These are phyloP conservation scores for Catocala nupta DNA, from an alignment of 2,888 invertebrate genomes.

Conservation along the genomic window DNA sequence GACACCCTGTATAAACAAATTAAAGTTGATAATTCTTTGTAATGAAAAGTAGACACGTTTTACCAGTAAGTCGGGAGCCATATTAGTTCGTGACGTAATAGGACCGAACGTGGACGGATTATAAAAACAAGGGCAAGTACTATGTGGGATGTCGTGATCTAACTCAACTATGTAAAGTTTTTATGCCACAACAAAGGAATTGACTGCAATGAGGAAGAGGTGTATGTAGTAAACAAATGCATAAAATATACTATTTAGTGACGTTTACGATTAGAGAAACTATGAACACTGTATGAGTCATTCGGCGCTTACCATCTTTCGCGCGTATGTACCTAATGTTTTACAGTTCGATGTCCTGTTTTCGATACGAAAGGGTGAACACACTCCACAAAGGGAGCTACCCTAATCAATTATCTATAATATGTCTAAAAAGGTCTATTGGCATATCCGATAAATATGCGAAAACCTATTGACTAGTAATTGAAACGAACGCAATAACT, in stretches of 20 bases:
- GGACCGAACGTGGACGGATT: slow-evolving; percentile 16
- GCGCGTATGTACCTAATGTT: too few relatives aligned
- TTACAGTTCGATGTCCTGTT: too few relatives aligned
- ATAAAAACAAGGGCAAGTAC: slow-evolving; percentile 23
- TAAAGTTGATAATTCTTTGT: slow-evolving; percentile 11
- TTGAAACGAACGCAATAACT: not conserved
- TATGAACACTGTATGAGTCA: not conserved
- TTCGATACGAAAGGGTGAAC: too few relatives aligned
- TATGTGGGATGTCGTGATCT: slow-evolving; percentile 1
- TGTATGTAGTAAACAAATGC: not conserved
- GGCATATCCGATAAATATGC: too few relatives aligned
- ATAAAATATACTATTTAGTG: slow-evolving; percentile 5
- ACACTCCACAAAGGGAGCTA: too few relatives aligned
- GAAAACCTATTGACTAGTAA: too few relatives aligned
- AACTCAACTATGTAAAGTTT: not conserved
- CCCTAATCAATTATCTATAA: too few relatives aligned
- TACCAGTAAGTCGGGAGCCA: slow-evolving; percentile 31
- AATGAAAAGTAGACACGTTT: slow-evolving; percentile 23
- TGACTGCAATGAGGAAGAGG: not conserved
- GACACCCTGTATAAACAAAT: not conserved
- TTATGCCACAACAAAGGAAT: not conserved
- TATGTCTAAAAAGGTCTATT: too few relatives aligned
- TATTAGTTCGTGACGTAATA: slow-evolving; percentile 47
- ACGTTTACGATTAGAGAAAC: not conserved
- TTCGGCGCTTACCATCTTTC: too few relatives aligned